Evolutionary conservation across 1,140 invertebrate genomes (phyloP), one percentile per base, ranked within the genome.

Genomic region (Meloidogyne hapla): DNA sequence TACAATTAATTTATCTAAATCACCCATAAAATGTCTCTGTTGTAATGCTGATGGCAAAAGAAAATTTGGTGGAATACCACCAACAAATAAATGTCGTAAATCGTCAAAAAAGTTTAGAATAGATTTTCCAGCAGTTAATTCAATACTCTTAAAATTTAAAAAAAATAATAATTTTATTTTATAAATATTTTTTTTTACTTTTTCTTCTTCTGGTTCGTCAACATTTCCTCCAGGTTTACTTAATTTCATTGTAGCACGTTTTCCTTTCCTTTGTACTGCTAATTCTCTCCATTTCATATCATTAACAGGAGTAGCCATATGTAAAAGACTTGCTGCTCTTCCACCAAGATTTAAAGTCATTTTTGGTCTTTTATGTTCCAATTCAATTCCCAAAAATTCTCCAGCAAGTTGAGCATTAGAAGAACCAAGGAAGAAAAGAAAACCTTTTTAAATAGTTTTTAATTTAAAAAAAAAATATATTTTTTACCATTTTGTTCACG

Each of bases 331-430:
- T 42, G 92, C 91, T 0, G 92, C 90, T 23, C 93, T 94, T 78
- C 93, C 92, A 21, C 96, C 96, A 62, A 98, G 90, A 85, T 98
- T 93, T 78, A 95, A 91, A 23, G 91, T 92, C 15, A 96, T 89
- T 38, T 93, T 92, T 0, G 94, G 93, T 85, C 92, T 92, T 9
- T 94, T 94, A 85, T 93, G 92, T 86, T 93, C 91, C 26, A 98
- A 90, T 85, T 95, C 91, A n/a, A 98, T 84, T 12, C 94, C 92
- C 90, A 98, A 92, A 86, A 93, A 98, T 85, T 99, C 96, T 79
- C 93, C 92, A 91, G 85, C 91, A 91, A 67, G 83, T 78, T 91
- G 92, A 65, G 91, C 91, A 77, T 92, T 92, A 70, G 80, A 80
- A 45, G 72, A 75, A n/a, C 83, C 81, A 45, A 82, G 62, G 38